Base-by-base conservation (phyloP, 2,113 vertebrate genomes). In the Hylia prasina region DNA sequence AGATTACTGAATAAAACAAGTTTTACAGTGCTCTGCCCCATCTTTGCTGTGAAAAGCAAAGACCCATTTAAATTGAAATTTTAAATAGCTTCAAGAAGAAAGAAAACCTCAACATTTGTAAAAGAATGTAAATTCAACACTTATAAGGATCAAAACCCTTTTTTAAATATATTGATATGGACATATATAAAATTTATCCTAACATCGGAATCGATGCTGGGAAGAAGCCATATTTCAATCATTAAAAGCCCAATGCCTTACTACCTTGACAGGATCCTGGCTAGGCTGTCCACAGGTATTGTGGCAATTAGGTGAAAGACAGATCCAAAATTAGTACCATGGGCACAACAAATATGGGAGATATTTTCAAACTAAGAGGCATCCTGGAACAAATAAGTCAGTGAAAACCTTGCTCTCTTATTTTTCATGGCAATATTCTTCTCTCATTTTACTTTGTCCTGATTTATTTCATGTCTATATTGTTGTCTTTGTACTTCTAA, bases 51-150 rank as follows among this genome's bases (percentile, higher is more conserved):
- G 76, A 71, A 92, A 89, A 83, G n/a, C 30, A 65, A 80, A 72
- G 75, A 89, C 44, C 21, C 30, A 37, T 82, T 95, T 90, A 91
- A 86, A 94, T 70, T 93, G 85, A 91, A 83, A 81, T 90, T 89
- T 88, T 70, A 85, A 91, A 69, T 31, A 54, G 5, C 2, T 88
- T 90, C 60, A 73, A 71, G 84, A 76, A 37, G 69, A 81, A 86
- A 63, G 15, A 73, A 94, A 94, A 50, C 4, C 15, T 58, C 25
- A 45, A 30, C 15, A 45, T 78, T 77, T 83, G 10, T 50, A 39
- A 37, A 60, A 91, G 44, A 57, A 68, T 30, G 53, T 64, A 58
- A 77, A 47, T 23, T 89, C 80, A 64, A 72, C 23, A 25, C 60
- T 44, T 60, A 4, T 65, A 45, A 66, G 40, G 69, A 54, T 63